Evolutionary conservation across 2,113 vertebrate species (phyloP), one percentile per base, ranked within the genome.

Genomic region (Spilogale gracilis): DNA sequence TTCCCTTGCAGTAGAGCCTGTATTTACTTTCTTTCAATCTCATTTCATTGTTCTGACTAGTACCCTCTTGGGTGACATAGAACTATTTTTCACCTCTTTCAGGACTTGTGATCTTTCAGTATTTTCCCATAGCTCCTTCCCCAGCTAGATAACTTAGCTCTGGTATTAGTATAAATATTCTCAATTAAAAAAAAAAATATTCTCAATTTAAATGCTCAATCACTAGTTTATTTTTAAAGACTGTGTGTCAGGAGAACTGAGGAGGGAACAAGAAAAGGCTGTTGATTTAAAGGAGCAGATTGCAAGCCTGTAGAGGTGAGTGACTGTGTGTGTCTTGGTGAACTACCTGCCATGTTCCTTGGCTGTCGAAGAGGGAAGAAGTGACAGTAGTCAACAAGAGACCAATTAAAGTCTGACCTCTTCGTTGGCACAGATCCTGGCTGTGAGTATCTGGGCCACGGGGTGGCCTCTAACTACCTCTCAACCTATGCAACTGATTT

Each of bases 161-260:
- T 9, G 17, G 11, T 91, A 95, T 85, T 98, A 60, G 63, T 52
- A 97, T 45, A 92, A 85, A 54, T 92, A 82, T 93, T 81, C 94
- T 91, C 38, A 38, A 86, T 14, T 88, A 80, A 97, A 98, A 92
- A 38, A 38, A 38, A 38, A 92, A 85, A 54, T 92, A 82, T 93
- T 81, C 94, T 91, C 38, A 38, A 86, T 14, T 88, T 82, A 97
- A 98, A 92, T 52, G 60, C 38, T 90, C 60, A 89, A 95, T 95
- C 76, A 93, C 85, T 97, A 98, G 56, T 50, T n/a, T 78, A 71
- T 92, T 94, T 98, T 98, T 97, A 95, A 98, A 89, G 91, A 80
- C 60, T 71, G 23, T 67, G 25, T 90, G 43, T 30, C 69, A 67
- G 32, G n/a, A 95, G 48, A 90, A 71, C 30, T 25, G 48, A 92